A percentile compares a stretch with the other conserved stretches of the same genome.
These are phyloP conservation scores for Cryptomyrus ogoouensis DNA, from an alignment of 2,113 vertebrate genomes.

Conservation along the genomic window DNA sequence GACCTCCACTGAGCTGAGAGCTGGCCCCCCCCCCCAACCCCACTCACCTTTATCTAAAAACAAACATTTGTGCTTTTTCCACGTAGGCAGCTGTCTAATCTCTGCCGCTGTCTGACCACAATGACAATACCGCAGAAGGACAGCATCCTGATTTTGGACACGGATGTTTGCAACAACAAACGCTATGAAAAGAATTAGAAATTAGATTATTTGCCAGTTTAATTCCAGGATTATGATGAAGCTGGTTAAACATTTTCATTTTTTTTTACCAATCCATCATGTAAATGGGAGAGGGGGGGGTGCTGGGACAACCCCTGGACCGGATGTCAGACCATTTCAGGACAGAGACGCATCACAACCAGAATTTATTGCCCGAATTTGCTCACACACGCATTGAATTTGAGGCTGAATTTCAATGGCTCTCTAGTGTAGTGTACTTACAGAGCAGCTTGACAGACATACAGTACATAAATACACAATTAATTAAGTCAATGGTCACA, in stretches of 20 bases:
- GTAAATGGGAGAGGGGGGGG: not conserved
- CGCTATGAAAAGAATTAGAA: not conserved
- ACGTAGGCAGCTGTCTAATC: not conserved
- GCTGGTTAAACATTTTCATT: not conserved
- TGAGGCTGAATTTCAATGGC: not conserved
- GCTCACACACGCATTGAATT: not conserved
- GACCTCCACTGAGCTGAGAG: not conserved
- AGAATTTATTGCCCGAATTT: not conserved
- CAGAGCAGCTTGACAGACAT: not conserved
- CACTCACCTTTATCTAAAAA: slow-evolving; percentile 25
- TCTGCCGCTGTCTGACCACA: not conserved
- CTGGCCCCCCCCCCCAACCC: not conserved
- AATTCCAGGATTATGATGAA: not conserved
- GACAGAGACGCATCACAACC: not conserved
- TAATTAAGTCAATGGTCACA: not conserved
- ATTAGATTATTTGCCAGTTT: not conserved
- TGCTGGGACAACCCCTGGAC: not conserved
- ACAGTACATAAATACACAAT: not conserved
- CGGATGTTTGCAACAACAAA: not conserved
- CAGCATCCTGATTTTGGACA: not conserved
- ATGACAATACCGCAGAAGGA: not conserved
- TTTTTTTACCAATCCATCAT: not conserved
- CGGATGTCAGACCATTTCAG: not conserved
- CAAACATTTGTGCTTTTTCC: slow-evolving; percentile 29
- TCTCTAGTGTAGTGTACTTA: not conserved